These are phyloP conservation scores for Lucilia cuprina DNA, from an alignment of 1,140 invertebrate genomes.

Conservation along the genomic window DNA sequence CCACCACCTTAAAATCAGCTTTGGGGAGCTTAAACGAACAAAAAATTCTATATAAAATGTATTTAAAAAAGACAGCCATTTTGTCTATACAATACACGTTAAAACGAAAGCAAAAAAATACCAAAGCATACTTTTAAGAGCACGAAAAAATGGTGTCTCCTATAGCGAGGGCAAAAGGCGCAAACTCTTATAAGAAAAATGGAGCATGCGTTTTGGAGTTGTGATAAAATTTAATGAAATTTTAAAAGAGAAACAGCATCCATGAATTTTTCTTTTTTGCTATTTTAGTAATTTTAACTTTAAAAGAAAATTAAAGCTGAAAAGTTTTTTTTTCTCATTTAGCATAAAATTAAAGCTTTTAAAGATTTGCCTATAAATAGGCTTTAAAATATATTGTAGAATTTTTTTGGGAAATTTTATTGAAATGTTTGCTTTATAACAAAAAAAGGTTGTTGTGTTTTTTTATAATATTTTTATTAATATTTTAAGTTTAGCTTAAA, in stretches of 20 bases:
- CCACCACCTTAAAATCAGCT: neutral
- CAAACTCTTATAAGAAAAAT: neutral
- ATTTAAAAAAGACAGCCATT: neutral
- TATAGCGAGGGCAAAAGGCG: neutral
- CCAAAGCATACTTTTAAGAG: neutral
- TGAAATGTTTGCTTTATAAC: neutral
- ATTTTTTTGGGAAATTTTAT: neutral
- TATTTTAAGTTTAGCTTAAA: neutral
- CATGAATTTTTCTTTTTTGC: neutral
- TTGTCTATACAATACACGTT: neutral
- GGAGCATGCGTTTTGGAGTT: neutral
- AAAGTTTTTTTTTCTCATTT: neutral
- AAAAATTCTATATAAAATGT: neutral
- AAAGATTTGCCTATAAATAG: neutral
- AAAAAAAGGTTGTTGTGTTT: neutral
- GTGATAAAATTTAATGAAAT: neutral
- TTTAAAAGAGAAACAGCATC: neutral
- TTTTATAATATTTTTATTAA: neutral
- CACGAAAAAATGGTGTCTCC: neutral
- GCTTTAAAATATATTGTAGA: neutral
- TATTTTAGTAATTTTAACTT: neutral
- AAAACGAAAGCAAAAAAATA: neutral
- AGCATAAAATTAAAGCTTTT: neutral
- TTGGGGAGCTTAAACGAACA: neutral
- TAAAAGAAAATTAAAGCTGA: neutral